Base-by-base conservation (phyloP, 2,888 invertebrate species). In the Ophonus ardosiacus region DNA sequence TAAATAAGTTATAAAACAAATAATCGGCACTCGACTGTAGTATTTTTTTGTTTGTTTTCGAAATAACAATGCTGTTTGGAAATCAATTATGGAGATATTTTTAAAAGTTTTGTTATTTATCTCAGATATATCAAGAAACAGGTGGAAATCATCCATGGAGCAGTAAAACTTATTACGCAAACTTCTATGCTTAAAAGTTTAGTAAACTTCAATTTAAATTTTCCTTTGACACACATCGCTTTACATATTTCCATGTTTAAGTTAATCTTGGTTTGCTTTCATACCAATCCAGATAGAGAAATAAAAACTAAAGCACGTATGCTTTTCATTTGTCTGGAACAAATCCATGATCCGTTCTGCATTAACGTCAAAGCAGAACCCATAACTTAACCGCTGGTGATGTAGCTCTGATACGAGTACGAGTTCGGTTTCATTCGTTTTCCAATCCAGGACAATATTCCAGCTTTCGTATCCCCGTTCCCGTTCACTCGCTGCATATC, bases 321-420 rank as follows among this genome's bases (percentile, higher is more conserved):
- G 43, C 43, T 51, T 51, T 51, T 51, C 43, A 51, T 51, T 51
- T 51, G 10, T 51, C 13, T 51, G 43, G 43, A 51, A 51, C 43
- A 51, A 51, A 51, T 51, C 43, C 43, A 51, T 51, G 43, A 51
- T 13, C 43, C 43, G 43, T 51, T 51, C 43, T 51, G 43, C 43
- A 51, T 51, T 51, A 51, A 51, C 68, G 68, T 68, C 38, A 68
- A 68, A 68, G 68, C 68, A 68, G 31, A 68, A 68, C 68, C 68
- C n/a, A 68, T 68, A 68, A 68, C 68, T 68, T 68, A 38, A 68
- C 21, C 68, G 0, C 68, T 8, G 24, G n/a, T 68, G 6, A n/a
- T 31, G 31, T 5, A 31, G 31, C 5, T 31, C 31, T 31, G 31
- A 31, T 31, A 31, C 31, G 31, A 31, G 31, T 31, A 31, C 31